Evolutionary conservation across 2,113 vertebrate genomes (phyloP).

Genomic region (Nematolebias whitei): DNA sequence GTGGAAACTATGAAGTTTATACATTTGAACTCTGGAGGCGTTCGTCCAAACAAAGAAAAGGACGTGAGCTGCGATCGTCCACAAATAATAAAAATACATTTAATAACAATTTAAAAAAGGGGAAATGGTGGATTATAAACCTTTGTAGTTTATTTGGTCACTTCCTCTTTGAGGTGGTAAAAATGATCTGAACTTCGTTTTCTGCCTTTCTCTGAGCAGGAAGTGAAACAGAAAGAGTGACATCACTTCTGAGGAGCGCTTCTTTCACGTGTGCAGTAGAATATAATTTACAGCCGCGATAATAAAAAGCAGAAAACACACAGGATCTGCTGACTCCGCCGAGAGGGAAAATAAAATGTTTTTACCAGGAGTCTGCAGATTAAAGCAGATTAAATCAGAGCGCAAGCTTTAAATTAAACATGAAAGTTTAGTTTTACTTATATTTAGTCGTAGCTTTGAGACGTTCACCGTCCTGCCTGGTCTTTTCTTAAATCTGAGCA

Average conservation of each 20-base stretch:
- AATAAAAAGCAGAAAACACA: conserved; percentile 31
- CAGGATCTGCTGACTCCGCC: conserved; percentile 38
- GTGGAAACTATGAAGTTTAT: too few relatives aligned
- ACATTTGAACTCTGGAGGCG: too few relatives aligned
- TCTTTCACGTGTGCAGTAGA: not conserved
- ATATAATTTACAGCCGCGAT: conserved; percentile 19
- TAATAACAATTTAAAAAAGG: too few relatives aligned
- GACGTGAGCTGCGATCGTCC: too few relatives aligned
- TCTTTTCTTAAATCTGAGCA: too few relatives aligned
- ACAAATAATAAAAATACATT: too few relatives aligned
- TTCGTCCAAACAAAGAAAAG: too few relatives aligned
- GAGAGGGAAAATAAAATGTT: not conserved
- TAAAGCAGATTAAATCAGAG: not conserved
- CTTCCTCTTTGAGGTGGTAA: not conserved
- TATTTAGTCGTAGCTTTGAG: not conserved
- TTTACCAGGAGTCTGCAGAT: not conserved
- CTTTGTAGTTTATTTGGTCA: too few relatives aligned
- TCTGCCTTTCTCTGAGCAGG: not conserved
- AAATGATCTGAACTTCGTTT: not conserved
- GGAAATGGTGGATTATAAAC: too few relatives aligned
- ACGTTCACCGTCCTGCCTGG: too few relatives aligned
- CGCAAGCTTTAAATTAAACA: not conserved
- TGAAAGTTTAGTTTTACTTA: too few relatives aligned
- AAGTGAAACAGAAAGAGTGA: not conserved
- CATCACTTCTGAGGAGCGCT: not conserved